A percentile compares a stretch with the other conserved stretches of the same genome.
phyloP scores from a whole-genome alignment of 2,113 vertebrate species.

The Stigmatopora nigra region DNA sequence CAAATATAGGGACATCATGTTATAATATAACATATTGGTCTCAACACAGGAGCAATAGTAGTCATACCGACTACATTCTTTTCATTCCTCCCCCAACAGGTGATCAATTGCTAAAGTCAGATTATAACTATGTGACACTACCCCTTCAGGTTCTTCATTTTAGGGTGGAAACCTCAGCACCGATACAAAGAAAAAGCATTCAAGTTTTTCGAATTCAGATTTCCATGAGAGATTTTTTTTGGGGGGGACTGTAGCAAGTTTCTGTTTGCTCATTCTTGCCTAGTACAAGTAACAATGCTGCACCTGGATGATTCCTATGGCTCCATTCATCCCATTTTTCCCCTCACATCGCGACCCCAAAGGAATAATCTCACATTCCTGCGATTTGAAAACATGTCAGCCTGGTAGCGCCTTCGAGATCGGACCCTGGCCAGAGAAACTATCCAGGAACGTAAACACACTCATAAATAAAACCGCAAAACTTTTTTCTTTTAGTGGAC shows the following conservation, averaged over 20 bases:
- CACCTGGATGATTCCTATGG: slow-evolving; percentile 49
- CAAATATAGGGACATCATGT: neutral
- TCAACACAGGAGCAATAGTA: slow-evolving; percentile 3
- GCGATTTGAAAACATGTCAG: slow-evolving; percentile 22
- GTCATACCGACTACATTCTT: slow-evolving; percentile 39
- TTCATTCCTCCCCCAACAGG: slow-evolving; percentile 44
- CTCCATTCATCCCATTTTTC: slow-evolving; percentile 36
- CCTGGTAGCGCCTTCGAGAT: slow-evolving; percentile 41
- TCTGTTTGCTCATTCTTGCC: slow-evolving; percentile 16
- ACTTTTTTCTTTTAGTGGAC: neutral
- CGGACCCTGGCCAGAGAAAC: slow-evolving; percentile 16
- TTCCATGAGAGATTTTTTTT: slow-evolving; percentile 32
- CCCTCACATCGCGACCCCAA: slow-evolving; percentile 41
- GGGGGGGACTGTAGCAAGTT: slow-evolving; percentile 18
- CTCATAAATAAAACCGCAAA: neutral
- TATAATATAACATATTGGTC: slow-evolving; percentile 8
- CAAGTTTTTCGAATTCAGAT: slow-evolving; percentile 8
- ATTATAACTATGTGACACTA: slow-evolving; percentile 29
- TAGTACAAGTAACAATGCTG: slow-evolving; percentile 7
- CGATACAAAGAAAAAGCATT: slow-evolving; percentile 9
- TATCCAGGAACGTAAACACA: slow-evolving; percentile 17
- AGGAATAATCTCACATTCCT: slow-evolving; percentile 53
- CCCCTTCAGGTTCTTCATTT: slow-evolving; percentile 20
- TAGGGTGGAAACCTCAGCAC: neutral
- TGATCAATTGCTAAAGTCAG: slow-evolving; percentile 26